Evolutionary conservation across 2,113 vertebrate genomes (phyloP).

Genomic region (Ceyx margarethae): DNA sequence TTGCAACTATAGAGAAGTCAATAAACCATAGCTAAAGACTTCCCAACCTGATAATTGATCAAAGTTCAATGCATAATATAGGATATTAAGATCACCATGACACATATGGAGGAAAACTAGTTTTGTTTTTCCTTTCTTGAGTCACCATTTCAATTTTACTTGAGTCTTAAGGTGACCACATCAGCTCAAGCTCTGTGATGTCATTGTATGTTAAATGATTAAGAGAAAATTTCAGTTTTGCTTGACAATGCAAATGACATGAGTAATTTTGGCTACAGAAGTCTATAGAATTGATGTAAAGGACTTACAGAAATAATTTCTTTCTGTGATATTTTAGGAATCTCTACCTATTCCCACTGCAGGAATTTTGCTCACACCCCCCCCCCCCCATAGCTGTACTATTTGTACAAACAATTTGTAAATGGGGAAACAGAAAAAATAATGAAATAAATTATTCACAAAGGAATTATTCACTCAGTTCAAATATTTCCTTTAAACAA

Average conservation of each 20-base stretch:
- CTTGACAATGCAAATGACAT: neutral
- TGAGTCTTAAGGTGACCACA: neutral
- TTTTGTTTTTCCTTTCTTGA: neutral
- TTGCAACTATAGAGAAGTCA: neutral
- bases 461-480: slow-evolving; percentile 26
- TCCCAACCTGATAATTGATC: neutral
- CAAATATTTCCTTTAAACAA: slow-evolving; percentile 14
- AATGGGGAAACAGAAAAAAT: slow-evolving; percentile 26
- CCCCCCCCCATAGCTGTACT: neutral
- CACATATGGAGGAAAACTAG: fast-evolving
- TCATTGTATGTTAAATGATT: neutral
- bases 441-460: slow-evolving; percentile 45
- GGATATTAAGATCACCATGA: neutral
- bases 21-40: neutral
- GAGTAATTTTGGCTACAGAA: neutral
- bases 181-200: neutral
- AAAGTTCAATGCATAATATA: neutral
- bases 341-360: neutral
- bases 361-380: neutral
- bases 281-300: neutral
- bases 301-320: neutral
- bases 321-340: neutral
- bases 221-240: neutral
- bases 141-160: neutral
- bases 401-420: slow-evolving; percentile 12